phyloP scores from a whole-genome alignment of 1,140 invertebrate genomes.

The Plectus sambesii region DNA sequence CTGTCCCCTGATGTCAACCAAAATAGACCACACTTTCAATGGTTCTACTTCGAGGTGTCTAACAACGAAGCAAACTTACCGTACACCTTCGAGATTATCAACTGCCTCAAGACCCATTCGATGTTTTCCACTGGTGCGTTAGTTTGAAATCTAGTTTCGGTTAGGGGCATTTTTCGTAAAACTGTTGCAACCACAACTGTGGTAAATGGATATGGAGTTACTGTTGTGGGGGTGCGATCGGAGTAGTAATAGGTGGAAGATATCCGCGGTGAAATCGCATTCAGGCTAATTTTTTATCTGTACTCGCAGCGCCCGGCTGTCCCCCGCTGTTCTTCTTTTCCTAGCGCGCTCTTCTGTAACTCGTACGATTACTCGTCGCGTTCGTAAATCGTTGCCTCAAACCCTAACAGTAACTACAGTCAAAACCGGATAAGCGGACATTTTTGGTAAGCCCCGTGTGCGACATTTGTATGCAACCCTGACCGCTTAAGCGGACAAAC shows the following conservation, averaged over 20 bases:
- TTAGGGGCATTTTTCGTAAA: slow-evolving; percentile 24
- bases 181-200: no score
- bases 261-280: no score
- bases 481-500: no score
- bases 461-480: no score
- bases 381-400: background rate
- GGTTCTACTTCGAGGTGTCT: slow-evolving; percentile 77
- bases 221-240: no score
- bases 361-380: background rate
- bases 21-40: slow-evolving; percentile 62
- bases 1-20: slow-evolving; percentile 76
- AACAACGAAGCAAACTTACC: slow-evolving; percentile 61
- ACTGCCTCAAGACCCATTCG: slow-evolving; percentile 75
- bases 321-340: no score
- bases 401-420: no score
- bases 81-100: slow-evolving; percentile 79
- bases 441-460: no score
- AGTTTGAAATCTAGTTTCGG: background rate
- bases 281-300: no score
- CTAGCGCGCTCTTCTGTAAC: background rate
- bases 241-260: no score
- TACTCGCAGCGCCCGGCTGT: no score
- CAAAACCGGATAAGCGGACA: no score
- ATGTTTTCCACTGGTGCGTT: slow-evolving; percentile 68
- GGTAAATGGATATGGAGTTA: slow-evolving; percentile 12